phyloP scores from a whole-genome alignment of 2,888 invertebrate genomes.

The Yponomeuta cagnagella region DNA sequence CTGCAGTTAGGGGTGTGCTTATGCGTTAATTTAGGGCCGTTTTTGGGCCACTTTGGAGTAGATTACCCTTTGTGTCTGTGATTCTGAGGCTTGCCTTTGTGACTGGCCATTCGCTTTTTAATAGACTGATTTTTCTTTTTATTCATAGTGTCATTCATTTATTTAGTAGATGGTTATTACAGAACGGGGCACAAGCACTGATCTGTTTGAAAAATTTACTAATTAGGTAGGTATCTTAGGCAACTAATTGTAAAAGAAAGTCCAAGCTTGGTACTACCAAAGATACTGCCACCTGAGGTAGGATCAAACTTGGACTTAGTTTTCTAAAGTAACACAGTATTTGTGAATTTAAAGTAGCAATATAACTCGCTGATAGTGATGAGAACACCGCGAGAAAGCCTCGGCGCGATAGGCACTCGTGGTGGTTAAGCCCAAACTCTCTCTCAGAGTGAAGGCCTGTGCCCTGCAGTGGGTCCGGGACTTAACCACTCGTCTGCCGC shows the following conservation, averaged over 20 bases:
- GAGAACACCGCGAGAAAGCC: too few relatives aligned
- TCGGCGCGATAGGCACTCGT: too few relatives aligned
- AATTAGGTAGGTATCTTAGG: too few relatives aligned
- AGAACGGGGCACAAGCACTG: neutral
- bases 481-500: too few relatives aligned
- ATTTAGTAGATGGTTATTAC: neutral
- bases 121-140: constrained; percentile 44
- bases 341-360: too few relatives aligned
- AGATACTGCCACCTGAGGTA: too few relatives aligned
- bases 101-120: constrained; percentile 63
- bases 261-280: neutral
- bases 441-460: too few relatives aligned
- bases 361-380: too few relatives aligned
- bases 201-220: neutral
- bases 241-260: neutral
- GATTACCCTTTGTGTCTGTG: constrained; percentile 72
- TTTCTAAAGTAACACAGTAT: too few relatives aligned
- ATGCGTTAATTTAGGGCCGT: constrained; percentile 56
- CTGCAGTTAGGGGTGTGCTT: constrained; percentile 37
- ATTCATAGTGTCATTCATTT: neutral
- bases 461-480: too few relatives aligned
- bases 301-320: too few relatives aligned
- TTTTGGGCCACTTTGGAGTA: constrained; percentile 65
- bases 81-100: constrained; percentile 63
- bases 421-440: too few relatives aligned